Evolutionary conservation across 1,140 invertebrate genomes (phyloP), one percentile per base, ranked within the genome.

Genomic region (Copidosoma floridanum): DNA sequence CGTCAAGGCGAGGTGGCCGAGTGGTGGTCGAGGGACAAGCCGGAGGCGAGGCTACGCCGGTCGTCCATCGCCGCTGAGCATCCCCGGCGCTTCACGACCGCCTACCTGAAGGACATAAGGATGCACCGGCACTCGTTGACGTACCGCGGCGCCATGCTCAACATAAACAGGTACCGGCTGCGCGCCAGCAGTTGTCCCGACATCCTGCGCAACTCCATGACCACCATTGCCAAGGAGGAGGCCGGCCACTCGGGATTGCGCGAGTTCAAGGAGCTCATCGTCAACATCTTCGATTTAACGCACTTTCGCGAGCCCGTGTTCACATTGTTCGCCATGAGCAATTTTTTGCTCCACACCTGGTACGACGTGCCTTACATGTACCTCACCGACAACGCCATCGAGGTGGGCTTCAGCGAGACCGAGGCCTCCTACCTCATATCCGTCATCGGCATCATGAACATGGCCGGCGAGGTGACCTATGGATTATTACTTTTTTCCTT

Each of bases 361-460:
- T 93, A 93, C 76, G 91, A 94, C 75, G 90, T 93, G 29, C 90
- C 91, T 23, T 94, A 94, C 71, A 88, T 94, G 56, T 94, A 93
- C 78, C 83, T 94, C 48, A 85, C 88, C 14, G 90, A 93, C 72
- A 84, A 89, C 70, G 89, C 89, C 10, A 85, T 84, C 57, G 84
- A 84, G 65, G 83, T 86, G 76, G 88, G 88, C n/a, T 87, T 87
- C 72, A 83, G 84, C 53, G 86, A 91, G 63, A 85, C 86, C 1
- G 84, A 89, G 52, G 85, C 88, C 1, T 92, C 90, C 1, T 87
- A 88, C 70, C 80, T 94, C n/a, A 91, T 94, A 63, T 91, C 89
- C 14, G 84, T 92, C 27, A 90, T 94, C 66, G 92, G 92, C 14
- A 91, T 95, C 61, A 80, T 90, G 20, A 95, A 94, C 73, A 93